phyloP scores from a whole-genome alignment of 1,140 invertebrate genomes.

The Cataglyphis hispanica region DNA sequence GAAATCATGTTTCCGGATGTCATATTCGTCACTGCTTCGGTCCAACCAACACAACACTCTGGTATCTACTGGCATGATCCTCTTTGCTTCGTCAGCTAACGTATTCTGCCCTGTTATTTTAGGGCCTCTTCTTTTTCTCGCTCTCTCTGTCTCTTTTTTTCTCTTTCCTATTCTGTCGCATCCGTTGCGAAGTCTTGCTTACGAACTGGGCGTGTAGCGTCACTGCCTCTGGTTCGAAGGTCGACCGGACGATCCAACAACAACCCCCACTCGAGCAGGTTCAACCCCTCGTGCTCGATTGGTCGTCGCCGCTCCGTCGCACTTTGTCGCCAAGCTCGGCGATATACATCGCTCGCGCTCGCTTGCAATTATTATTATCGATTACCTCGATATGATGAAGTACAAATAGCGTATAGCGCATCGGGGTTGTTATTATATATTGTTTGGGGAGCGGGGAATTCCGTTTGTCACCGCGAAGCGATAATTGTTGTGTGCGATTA shows the following conservation, averaged over 20 bases:
- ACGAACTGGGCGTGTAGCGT: conserved; percentile 38
- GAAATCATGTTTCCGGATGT: no score
- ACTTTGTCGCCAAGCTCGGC: not conserved
- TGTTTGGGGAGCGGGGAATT: no score
- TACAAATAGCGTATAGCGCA: conserved; percentile 72
- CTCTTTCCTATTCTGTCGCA: conserved; percentile 2
- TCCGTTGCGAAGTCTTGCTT: not conserved
- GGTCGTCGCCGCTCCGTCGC: conserved; percentile 20
- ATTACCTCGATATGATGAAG: conserved; percentile 77
- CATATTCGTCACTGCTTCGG: no score
- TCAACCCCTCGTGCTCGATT: conserved; percentile 46
- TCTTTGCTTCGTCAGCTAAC: no score
- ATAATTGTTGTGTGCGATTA: conserved; percentile 61
- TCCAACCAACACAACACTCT: no score
- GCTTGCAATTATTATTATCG: conserved; percentile 81
- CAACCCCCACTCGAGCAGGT: conserved; percentile 37
- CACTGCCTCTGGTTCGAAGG: conserved; percentile 8
- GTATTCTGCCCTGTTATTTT: no score
- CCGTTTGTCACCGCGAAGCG: conserved; percentile 40
- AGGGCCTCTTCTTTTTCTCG: no score
- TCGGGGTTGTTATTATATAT: conserved; percentile 66
- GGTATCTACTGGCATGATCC: no score
- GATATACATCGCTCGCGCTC: conserved; percentile 48
- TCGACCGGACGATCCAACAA: conserved; percentile 21
- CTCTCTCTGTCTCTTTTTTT: no score